Base-by-base conservation (phyloP, 2,797 vertebrate genomes). In the Gallirallus australis region DNA sequence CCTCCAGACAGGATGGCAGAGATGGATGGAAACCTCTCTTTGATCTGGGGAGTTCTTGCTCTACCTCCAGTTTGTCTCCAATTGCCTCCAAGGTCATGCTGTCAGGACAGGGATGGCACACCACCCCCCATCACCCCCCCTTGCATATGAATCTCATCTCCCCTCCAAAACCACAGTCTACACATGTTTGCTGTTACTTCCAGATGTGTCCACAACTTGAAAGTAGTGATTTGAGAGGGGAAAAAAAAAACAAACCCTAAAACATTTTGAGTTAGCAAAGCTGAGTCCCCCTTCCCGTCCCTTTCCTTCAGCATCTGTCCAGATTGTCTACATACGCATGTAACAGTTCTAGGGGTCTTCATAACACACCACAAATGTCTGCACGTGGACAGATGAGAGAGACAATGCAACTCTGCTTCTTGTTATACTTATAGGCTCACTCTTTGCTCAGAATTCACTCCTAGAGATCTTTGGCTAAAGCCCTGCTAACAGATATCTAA, bases 121-220 rank as follows among this genome's bases (percentile, higher is more conserved):
- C 42, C 42, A 45, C 42, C 42, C 18, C 42, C 39, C 39, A 40
- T 40, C 39, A 5, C 16, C 19, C 37, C 9, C 23, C 11, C 45
- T 48, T 93, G 50, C 83, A 89, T 81, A 85, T 73, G 65, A 92
- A 93, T 89, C 42, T 90, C 78, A 77, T 94, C 81, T 87, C 75
- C 71, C 47, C 59, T 85, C 73, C 39, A 59, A 80, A 92, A 78
- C 53, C 84, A 78, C 86, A 92, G 54, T 35, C 86, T 95, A 71
- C 94, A 94, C 90, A 12, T 90, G 81, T 86, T 90, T 91, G 63
- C 66, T 81, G 94, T 93, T 94, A 97, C 65, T 86, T 91, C 90
- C 88, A 88, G 95, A 94, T 66, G 61, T 21, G 31, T 60, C 78
- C 82, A 77, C 69, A 82, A 75, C 92, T 94, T 84, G 85, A 80